These are phyloP conservation scores for Trinorchestia longiramus DNA, from an alignment of 1,140 invertebrate species.

Conservation along the genomic window DNA sequence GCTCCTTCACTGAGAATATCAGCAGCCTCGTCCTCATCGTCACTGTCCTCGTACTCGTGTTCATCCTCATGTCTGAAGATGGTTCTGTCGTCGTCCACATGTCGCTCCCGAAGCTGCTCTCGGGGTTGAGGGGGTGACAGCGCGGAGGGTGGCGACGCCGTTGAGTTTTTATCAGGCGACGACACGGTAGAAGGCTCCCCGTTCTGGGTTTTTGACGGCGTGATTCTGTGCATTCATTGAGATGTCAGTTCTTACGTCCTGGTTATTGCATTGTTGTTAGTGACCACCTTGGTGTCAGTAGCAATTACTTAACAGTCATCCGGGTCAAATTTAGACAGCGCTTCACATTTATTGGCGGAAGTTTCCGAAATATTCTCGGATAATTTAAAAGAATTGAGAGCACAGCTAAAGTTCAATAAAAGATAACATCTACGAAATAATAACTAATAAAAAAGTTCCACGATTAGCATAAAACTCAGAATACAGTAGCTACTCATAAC, in stretches of 20 bases:
- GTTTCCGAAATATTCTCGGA: not conserved
- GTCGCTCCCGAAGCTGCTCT: not conserved
- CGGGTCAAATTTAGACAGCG: too few relatives aligned
- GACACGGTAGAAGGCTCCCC: not conserved
- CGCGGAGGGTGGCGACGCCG: not conserved
- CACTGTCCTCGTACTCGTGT: constrained; percentile 7
- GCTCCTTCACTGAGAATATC: not conserved
- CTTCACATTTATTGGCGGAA: not conserved
- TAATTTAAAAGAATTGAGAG: not conserved
- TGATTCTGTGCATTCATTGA: not conserved
- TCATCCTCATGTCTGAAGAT: constrained; percentile 36
- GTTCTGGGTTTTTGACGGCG: not conserved
- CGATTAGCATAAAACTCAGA: not conserved
- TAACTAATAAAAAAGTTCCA: not conserved
- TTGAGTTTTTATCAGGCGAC: not conserved
- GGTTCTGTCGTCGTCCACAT: not conserved
- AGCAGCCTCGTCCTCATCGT: constrained; percentile 20
- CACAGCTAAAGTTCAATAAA: not conserved
- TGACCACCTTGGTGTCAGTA: too few relatives aligned
- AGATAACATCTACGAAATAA: not conserved
- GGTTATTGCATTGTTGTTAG: not conserved
- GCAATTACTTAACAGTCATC: too few relatives aligned
- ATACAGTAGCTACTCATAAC: not conserved
- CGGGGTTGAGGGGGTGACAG: not conserved
- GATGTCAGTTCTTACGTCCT: not conserved